Base-by-base conservation (phyloP, 2,113 vertebrate genomes). In the Ammodytes marinus region DNA sequence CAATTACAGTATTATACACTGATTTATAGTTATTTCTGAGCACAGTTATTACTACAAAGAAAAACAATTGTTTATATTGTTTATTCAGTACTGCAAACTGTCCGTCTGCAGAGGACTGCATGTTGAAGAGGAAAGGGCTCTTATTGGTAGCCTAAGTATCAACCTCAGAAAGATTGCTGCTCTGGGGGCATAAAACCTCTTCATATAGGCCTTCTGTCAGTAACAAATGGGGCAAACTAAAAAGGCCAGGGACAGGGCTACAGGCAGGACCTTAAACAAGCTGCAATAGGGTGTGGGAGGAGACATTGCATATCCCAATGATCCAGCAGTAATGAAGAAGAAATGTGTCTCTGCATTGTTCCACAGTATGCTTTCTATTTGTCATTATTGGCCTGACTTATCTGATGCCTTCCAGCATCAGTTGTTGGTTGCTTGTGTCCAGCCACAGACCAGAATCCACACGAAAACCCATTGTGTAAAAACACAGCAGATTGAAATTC, bases 171-270 rank as follows among this genome's bases (percentile, higher is more conserved):
- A 79, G 19, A 40, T 35, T 14, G 27, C 66, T 83, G 63, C 43
- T 57, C 37, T 65, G 27, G 64, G 43, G 55, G 54, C 42, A 60
- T 86, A 67, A 85, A 88, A 73, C 39, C 14, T 59, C 60, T 52
- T 45, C 64, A 64, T 74, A 65, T 72, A 75, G 59, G 46, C 43
- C 42, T 43, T 82, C 77, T 79, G 79, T 88, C 73, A 81, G 65
- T 43, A 86, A 64, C 76, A 90, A 90, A 72, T 86, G 72, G 79
- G 61, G 59, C 77, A 87, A 86, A 85, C 54, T 77, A 86, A 89
- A 82, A 64, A 45, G 72, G 69, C 53, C 27, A 37, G 35, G 27
- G 46, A 79, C 63, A 50, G 55, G 54, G 69, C 59, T 19, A 61
- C 8, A 19, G 27, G 53, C 58, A 35, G 49, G 75, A 73, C 40